A percentile compares a stretch with the other conserved stretches of the same genome.
These are phyloP conservation scores for Copidosoma aretas DNA, from an alignment of 2,888 invertebrate genomes.

Conservation along the genomic window DNA sequence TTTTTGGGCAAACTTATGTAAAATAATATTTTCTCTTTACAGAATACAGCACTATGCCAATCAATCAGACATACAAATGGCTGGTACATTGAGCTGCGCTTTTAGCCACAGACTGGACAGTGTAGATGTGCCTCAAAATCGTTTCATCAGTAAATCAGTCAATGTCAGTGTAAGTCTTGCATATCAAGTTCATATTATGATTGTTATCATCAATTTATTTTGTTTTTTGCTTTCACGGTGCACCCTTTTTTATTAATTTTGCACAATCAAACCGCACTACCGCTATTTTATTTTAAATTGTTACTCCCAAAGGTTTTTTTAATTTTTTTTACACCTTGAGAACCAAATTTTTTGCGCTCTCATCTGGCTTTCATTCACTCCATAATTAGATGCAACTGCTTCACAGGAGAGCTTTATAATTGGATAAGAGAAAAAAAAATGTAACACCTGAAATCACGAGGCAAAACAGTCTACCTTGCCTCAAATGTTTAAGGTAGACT, in stretches of 20 bases:
- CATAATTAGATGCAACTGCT: no score
- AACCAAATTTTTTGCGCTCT: conserved; percentile 25
- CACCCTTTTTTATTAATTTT: conserved; percentile 6
- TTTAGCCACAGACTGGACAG: conserved; percentile 75
- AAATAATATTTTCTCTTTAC: conserved; percentile 44
- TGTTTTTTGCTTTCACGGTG: no score
- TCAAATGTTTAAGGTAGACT: no score
- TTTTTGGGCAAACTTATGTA: conserved; percentile 22
- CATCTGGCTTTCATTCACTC: no score
- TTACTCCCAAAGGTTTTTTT: no score
- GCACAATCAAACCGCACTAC: conserved; percentile 8
- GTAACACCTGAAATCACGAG: no score
- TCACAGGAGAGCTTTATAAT: no score
- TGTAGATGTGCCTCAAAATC: conserved; percentile 61
- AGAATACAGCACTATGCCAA: conserved; percentile 83
- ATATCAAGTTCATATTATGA: not conserved
- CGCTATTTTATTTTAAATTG: no score
- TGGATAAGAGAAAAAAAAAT: no score
- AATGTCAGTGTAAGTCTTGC: conserved; percentile 64
- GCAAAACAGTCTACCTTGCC: no score
- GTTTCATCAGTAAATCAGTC: conserved; percentile 66
- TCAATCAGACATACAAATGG: conserved; percentile 88
- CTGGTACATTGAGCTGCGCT: conserved; percentile 90
- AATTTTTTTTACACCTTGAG: conserved; percentile 26
- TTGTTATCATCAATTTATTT: no score